Percentiles rank a stretch among this genome's conserved stretches.
phyloP scores from a whole-genome alignment of 2,113 vertebrate genomes.

The Silurus asotus region DNA sequence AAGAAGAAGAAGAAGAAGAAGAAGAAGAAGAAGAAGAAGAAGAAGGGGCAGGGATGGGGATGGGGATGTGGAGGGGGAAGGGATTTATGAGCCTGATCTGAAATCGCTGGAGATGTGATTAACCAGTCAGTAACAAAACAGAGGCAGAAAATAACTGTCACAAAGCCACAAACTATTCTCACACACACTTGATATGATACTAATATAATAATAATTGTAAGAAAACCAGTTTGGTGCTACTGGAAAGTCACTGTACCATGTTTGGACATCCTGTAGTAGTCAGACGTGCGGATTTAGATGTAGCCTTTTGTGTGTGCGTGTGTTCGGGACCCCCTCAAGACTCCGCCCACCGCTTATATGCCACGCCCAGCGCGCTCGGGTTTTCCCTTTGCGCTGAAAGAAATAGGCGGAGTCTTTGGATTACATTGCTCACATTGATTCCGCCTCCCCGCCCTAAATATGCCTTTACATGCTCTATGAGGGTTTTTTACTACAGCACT shows the following conservation, averaged over 20 bases:
- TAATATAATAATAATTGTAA: neutral
- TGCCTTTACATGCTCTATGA: constrained; percentile 74
- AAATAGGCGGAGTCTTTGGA: constrained; percentile 54
- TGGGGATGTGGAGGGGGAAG: neutral
- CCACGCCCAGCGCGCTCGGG: constrained; percentile 50
- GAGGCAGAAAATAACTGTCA: no score
- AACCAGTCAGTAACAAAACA: neutral
- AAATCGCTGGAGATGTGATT: neutral
- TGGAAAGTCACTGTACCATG: neutral
- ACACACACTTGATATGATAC: neutral
- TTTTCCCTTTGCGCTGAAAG: constrained; percentile 36
- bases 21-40: no score
- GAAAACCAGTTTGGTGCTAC: neutral
- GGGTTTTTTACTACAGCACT: constrained; percentile 61
- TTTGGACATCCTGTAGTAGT: neutral
- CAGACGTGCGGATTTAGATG: neutral
- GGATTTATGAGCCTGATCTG: neutral
- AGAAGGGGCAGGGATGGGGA: neutral
- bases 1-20: neutral
- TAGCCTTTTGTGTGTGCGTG: constrained; percentile 19
- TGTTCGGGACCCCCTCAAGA: neutral
- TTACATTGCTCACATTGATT: constrained; percentile 38
- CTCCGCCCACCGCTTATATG: constrained; percentile 6
- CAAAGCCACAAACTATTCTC: neutral
- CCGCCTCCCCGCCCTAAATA: constrained; percentile 58